Conservation (phyloP, 2,797 vertebrate genomes). For the Microtus californicus region DNA sequence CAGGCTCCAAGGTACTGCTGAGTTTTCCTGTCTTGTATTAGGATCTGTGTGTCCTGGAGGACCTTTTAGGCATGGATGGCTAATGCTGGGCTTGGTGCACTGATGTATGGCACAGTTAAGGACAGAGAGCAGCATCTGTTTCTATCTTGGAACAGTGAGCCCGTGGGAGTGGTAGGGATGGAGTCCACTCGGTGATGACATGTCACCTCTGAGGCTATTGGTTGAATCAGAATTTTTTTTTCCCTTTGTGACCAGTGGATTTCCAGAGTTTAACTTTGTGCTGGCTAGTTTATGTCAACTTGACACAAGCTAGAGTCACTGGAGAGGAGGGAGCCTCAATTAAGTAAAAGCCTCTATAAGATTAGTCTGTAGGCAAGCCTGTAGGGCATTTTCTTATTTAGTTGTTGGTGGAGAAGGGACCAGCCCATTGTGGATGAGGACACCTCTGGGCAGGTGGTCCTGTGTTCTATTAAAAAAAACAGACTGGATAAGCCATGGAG, state of each 20-base stretch:
- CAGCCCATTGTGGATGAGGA: not conserved
- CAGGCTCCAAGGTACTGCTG: not conserved
- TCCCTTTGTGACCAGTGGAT: not conserved
- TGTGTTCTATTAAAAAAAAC: not conserved
- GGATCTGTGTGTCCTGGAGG: not conserved
- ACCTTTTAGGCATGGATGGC: not conserved
- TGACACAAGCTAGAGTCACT: not conserved
- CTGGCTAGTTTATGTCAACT: not conserved
- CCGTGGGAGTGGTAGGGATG: not conserved
- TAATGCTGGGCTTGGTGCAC: not conserved
- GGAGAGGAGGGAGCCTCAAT: not conserved
- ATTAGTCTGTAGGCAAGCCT: not conserved
- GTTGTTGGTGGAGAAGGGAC: not conserved
- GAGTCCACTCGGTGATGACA: not conserved
- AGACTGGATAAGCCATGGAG: not conserved
- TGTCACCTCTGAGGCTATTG: conserved; percentile 28
- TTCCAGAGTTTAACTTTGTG: not conserved
- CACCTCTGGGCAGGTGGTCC: not conserved
- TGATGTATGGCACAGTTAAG: not conserved
- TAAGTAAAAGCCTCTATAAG: not conserved
- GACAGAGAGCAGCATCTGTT: not conserved
- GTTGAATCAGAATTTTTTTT: conserved; percentile 23
- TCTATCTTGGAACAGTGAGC: not conserved
- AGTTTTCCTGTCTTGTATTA: not conserved
- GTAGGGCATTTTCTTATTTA: not conserved